Evolutionary conservation across 2,113 vertebrate genomes (phyloP).

Genomic region (Ciconia maguari): DNA sequence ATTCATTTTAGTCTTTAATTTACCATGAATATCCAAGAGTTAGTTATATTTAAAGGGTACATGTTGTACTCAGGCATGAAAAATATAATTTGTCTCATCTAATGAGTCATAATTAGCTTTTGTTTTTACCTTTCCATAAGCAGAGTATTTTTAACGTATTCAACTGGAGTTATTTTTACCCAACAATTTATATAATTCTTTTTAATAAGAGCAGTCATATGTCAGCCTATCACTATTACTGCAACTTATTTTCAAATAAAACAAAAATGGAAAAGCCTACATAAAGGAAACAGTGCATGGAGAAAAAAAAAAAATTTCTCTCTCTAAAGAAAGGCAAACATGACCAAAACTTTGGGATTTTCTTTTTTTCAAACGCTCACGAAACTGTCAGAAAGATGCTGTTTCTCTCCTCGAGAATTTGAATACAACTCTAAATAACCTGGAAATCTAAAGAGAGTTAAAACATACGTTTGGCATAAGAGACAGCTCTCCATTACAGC

Average conservation of each 20-base stretch:
- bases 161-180: conserved; percentile 16
- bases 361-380: not conserved
- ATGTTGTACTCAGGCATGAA: not conserved
- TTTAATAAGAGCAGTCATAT: not conserved
- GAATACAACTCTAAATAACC: not conserved
- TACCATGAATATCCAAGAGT: not conserved
- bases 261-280: not conserved
- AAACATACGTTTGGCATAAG: not conserved
- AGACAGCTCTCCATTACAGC: not conserved
- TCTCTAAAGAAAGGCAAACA: not conserved
- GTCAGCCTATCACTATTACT: not conserved
- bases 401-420: not conserved
- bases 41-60: conserved; percentile 19
- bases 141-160: not conserved
- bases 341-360: not conserved
- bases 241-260: not conserved
- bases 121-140: conserved; percentile 9
- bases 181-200: not conserved
- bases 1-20: conserved; percentile 6
- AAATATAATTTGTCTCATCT: conserved; percentile 6
- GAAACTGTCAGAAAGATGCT: not conserved
- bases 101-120: conserved; percentile 18
- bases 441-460: not conserved
- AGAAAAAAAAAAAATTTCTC: not conserved
- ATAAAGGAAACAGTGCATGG: not conserved